Percentiles rank a stretch among this genome's conserved stretches.
phyloP scores from a whole-genome alignment of 2,113 vertebrate genomes.

The Cyprinodon variegatus region DNA sequence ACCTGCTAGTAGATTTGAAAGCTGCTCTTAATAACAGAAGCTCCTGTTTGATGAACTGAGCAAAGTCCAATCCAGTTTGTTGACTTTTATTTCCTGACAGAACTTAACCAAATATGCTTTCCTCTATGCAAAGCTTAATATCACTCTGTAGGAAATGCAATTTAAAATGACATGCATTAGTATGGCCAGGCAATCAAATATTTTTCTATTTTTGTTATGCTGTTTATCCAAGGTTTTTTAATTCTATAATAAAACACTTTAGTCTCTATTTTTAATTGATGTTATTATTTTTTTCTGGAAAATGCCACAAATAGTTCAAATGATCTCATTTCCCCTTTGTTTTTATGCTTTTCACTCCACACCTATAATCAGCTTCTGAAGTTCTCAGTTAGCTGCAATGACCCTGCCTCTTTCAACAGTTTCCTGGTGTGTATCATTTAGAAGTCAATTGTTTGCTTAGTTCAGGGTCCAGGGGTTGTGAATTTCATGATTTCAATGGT shows the following conservation, averaged over 20 bases:
- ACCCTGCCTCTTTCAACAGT: not conserved
- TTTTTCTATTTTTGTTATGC: not conserved
- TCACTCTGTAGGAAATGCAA: not conserved
- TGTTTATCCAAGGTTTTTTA: not conserved
- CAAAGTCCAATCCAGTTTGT: conserved; percentile 45
- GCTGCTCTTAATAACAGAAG: not conserved
- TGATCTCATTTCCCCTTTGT: not conserved
- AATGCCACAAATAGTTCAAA: not conserved
- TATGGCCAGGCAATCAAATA: no score
- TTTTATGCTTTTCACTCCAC: not conserved
- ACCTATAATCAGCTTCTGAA: not conserved
- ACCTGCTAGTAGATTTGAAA: not conserved
- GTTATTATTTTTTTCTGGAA: not conserved
- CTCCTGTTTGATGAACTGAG: conserved; percentile 12
- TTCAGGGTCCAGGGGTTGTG: not conserved
- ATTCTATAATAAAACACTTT: not conserved
- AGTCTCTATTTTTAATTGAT: not conserved
- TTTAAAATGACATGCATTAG: not conserved
- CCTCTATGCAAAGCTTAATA: not conserved
- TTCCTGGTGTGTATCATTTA: not conserved
- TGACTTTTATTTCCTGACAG: conserved; percentile 17
- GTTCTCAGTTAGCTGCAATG: not conserved
- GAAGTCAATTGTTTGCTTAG: not conserved
- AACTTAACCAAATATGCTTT: not conserved
- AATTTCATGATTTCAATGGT: not conserved